phyloP scores from a whole-genome alignment of 2,888 invertebrate genomes.

The Pedicia rivosa region DNA sequence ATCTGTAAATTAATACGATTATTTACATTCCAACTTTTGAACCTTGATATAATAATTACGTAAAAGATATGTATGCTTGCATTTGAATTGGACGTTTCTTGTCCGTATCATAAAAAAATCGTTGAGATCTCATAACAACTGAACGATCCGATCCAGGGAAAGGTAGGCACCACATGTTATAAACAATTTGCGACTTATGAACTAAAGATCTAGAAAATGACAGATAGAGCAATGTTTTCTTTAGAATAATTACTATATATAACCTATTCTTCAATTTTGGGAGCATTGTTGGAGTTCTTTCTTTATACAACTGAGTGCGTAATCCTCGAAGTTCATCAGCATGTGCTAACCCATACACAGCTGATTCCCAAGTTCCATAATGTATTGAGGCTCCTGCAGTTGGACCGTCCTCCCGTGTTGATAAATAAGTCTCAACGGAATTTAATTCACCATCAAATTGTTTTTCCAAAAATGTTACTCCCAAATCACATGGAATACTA shows the following conservation, averaged over 20 bases:
- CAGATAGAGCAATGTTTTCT: too few relatives aligned
- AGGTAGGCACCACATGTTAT: conserved; percentile 51
- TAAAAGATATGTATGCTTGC: conserved; percentile 48
- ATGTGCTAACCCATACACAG: too few relatives aligned
- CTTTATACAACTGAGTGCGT: too few relatives aligned
- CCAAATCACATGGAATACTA: conserved; percentile 80
- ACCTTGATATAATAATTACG: conserved; percentile 11
- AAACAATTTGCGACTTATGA: conserved; percentile 33
- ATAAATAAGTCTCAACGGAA: conserved; percentile 57
- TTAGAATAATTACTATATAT: too few relatives aligned
- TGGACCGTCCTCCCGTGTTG: conserved; percentile 24
- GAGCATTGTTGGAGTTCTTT: too few relatives aligned
- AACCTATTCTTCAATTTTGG: too few relatives aligned
- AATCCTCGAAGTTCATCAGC: too few relatives aligned
- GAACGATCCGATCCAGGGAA: conserved; percentile 75
- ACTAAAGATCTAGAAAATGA: too few relatives aligned
- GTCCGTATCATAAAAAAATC: conserved; percentile 48
- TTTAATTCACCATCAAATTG: conserved; percentile 67
- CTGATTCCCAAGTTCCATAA: too few relatives aligned
- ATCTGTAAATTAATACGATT: too few relatives aligned
- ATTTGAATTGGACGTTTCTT: conserved; percentile 64
- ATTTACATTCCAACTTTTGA: conserved; percentile 13
- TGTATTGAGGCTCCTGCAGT: too few relatives aligned
- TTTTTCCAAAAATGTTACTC: conserved; percentile 58
- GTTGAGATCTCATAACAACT: conserved; percentile 67